phyloP scores from a whole-genome alignment of 2,888 invertebrate species.

The Drosophila leonis region DNA sequence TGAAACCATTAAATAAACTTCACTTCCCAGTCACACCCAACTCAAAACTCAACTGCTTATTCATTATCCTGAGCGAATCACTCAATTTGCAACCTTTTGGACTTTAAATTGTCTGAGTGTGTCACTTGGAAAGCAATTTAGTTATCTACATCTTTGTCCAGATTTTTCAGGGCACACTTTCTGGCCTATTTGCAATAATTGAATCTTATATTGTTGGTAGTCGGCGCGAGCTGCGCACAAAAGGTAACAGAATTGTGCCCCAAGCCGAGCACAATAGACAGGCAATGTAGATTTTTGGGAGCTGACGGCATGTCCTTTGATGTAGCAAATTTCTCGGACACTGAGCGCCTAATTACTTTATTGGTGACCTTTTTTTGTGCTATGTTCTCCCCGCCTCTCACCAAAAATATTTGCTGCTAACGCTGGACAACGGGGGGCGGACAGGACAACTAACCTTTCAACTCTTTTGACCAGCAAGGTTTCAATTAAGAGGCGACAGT shows the following conservation, averaged over 20 bases:
- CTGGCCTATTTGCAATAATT: slow-evolving; percentile 66
- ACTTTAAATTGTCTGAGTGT: slow-evolving; percentile 48
- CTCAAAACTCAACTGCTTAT: slow-evolving; percentile 19
- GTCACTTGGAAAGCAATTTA: slow-evolving; percentile 59
- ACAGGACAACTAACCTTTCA: slow-evolving; percentile 64
- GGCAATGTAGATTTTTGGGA: slow-evolving; percentile 24
- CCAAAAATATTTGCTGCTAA: slow-evolving; percentile 37
- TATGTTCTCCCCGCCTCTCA: not conserved
- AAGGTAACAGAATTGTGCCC: slow-evolving; percentile 54
- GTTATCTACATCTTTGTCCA: slow-evolving; percentile 58
- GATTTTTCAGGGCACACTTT: slow-evolving; percentile 50
- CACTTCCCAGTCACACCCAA: not conserved
- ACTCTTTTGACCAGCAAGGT: slow-evolving; percentile 62
- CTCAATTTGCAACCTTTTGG: slow-evolving; percentile 51
- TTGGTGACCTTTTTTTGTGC: slow-evolving; percentile 74
- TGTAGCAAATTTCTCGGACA: slow-evolving; percentile 80
- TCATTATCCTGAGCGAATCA: slow-evolving; percentile 47
- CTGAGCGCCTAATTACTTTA: slow-evolving; percentile 81
- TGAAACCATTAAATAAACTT: slow-evolving; percentile 11
- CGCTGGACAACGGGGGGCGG: slow-evolving; percentile 22
- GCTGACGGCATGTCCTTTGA: slow-evolving; percentile 60
- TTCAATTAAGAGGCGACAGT: slow-evolving; percentile 68
- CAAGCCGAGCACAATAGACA: slow-evolving; percentile 57
- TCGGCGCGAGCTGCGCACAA: slow-evolving; percentile 47
- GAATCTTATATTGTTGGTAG: slow-evolving; percentile 61